phyloP scores from a whole-genome alignment of 2,888 invertebrate genomes.

The Microctonus hyperodae region DNA sequence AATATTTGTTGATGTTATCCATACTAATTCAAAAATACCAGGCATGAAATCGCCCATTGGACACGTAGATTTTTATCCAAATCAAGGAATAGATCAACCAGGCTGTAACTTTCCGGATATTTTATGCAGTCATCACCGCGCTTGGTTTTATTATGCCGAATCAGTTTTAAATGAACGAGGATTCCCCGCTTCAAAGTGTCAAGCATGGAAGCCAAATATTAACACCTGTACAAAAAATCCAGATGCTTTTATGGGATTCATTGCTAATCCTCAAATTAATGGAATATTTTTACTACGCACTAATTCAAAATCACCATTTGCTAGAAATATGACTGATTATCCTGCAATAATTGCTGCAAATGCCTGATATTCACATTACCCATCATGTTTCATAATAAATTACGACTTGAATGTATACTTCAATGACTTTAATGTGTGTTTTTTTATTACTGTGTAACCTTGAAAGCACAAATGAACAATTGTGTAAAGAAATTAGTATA shows the following conservation, averaged over 20 bases:
- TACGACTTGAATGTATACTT: too few species aligned
- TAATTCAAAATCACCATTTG: not conserved
- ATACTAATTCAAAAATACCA: conserved; percentile 68
- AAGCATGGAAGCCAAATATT: not conserved
- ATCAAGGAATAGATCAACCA: conserved; percentile 73
- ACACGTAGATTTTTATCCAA: conserved; percentile 73
- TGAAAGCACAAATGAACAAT: too few species aligned
- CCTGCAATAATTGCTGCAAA: not conserved
- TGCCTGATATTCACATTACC: too few species aligned
- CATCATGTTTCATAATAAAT: too few species aligned
- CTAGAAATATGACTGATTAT: not conserved
- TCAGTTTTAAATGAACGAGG: not conserved
- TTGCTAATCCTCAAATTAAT: not conserved
- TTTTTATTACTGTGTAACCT: too few species aligned
- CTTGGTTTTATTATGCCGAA: not conserved
- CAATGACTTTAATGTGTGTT: too few species aligned
- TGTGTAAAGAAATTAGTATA: too few species aligned
- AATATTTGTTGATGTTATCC: conserved; percentile 69
- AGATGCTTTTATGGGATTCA: not conserved
- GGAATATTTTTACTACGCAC: not conserved
- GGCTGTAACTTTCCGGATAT: conserved; percentile 64
- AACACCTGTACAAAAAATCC: not conserved
- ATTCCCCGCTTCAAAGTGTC: not conserved
- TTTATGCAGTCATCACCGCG: not conserved
- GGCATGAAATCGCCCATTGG: conserved; percentile 49